phyloP scores from a whole-genome alignment of 2,888 invertebrate genomes.

The Scrobipalpa atriplicella region DNA sequence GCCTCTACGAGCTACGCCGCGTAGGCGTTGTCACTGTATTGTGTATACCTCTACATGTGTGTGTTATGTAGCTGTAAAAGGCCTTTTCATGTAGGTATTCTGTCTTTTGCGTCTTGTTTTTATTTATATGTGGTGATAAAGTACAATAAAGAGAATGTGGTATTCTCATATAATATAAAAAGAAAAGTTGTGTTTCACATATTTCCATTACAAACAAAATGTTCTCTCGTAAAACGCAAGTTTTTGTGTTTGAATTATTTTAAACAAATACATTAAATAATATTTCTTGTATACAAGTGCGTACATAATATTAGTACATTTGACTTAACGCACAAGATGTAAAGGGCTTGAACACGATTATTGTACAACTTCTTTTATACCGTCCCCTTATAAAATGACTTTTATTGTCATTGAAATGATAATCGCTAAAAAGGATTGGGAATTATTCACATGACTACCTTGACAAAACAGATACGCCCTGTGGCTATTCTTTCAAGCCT shows the following conservation, averaged over 20 bases:
- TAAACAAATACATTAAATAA: neutral
- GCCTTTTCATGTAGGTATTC: neutral
- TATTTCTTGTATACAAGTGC: neutral
- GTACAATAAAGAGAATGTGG: too few relatives aligned
- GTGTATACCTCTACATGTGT: too few relatives aligned
- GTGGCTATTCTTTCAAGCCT: slow-evolving; percentile 61
- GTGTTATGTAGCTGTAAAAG: neutral
- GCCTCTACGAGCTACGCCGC: slow-evolving; percentile 50
- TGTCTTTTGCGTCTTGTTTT: neutral
- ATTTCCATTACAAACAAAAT: too few relatives aligned
- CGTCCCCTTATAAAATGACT: slow-evolving; percentile 65
- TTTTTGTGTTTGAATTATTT: too few relatives aligned
- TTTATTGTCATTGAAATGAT: slow-evolving; percentile 80
- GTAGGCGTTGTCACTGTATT: slow-evolving; percentile 20
- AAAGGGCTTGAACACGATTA: slow-evolving; percentile 24
- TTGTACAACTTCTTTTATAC: slow-evolving; percentile 49
- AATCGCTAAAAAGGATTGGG: slow-evolving; percentile 77
- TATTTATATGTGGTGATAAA: neutral
- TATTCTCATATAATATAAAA: too few relatives aligned
- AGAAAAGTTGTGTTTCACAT: too few relatives aligned
- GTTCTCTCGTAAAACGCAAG: too few relatives aligned
- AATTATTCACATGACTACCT: slow-evolving; percentile 76
- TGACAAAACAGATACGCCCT: slow-evolving; percentile 79
- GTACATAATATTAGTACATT: neutral
- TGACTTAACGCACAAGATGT: neutral